A percentile compares a stretch with the other conserved stretches of the same genome.
Conservation (phyloP, 1,140 invertebrate genomes). For the Lasaia peninsularis region DNA sequence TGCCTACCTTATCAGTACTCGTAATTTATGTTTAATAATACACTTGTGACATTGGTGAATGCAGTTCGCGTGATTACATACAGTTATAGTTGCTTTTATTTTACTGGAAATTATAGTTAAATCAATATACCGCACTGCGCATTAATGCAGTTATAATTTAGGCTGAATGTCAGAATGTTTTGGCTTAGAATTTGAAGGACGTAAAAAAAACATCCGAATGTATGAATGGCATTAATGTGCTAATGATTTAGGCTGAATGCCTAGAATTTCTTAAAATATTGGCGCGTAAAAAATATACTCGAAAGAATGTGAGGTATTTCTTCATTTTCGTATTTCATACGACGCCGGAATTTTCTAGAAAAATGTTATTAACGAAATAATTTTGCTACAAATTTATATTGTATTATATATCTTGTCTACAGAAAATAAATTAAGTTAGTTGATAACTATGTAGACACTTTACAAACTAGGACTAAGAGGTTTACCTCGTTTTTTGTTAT, state of each 20-base stretch:
- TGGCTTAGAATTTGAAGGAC: background rate
- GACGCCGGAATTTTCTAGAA: too few relatives aligned
- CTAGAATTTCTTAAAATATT: too few relatives aligned
- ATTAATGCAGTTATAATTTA: slow-evolving; percentile 2
- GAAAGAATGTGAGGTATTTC: background rate
- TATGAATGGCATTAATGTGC: too few relatives aligned
- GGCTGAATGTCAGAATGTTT: background rate
- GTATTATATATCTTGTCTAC: too few relatives aligned
- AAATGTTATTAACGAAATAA: too few relatives aligned
- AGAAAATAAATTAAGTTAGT: too few relatives aligned
- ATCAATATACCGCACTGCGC: slow-evolving; percentile 5
- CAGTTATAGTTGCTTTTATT: slow-evolving; percentile 7
- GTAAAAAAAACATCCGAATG: background rate
- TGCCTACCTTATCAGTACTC: background rate
- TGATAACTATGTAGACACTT: too few relatives aligned
- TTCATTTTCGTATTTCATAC: background rate
- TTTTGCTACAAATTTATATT: too few relatives aligned
- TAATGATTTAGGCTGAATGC: too few relatives aligned
- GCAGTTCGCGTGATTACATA: slow-evolving; percentile 3
- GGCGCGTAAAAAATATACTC: too few relatives aligned
- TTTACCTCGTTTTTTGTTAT: too few relatives aligned
- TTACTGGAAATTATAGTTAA: slow-evolving; percentile 6
- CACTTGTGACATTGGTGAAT: background rate
- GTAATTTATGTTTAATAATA: slow-evolving; percentile 6
- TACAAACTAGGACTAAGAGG: too few relatives aligned